Conservation (phyloP, 2,113 vertebrate species). For the Labeo rohita region DNA sequence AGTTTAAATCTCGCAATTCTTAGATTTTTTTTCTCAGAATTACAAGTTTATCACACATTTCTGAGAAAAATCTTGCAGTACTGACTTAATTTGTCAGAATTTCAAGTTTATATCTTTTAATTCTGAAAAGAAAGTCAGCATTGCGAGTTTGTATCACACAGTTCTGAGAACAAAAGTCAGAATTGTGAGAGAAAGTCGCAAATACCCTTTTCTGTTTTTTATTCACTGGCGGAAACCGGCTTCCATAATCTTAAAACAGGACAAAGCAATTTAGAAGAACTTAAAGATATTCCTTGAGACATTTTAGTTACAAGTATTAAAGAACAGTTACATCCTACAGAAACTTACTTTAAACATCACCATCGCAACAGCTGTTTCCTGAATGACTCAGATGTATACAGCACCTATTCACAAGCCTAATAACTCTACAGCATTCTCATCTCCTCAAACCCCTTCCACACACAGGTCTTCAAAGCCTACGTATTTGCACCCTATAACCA, state of each 20-base stretch:
- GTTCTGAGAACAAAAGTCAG: too few relatives aligned
- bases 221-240: too few relatives aligned
- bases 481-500: constrained; percentile 11
- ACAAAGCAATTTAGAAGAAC: neutral
- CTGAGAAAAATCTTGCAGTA: too few relatives aligned
- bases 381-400: neutral
- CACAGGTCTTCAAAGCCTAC: neutral
- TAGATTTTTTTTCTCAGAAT: too few relatives aligned
- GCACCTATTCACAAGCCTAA: neutral
- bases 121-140: too few relatives aligned
- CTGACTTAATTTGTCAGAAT: too few relatives aligned
- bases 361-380: neutral
- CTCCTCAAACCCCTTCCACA: neutral
- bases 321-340: neutral
- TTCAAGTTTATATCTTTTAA: too few relatives aligned
- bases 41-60: too few relatives aligned
- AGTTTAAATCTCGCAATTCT: too few relatives aligned
- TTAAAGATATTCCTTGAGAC: neutral
- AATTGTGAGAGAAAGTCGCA: too few relatives aligned
- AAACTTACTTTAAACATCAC: neutral
- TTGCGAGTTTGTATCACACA: too few relatives aligned
- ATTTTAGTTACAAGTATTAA: neutral
- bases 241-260: neutral
- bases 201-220: too few relatives aligned
- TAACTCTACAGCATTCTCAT: neutral